Evolutionary conservation across 2,797 vertebrate species (phyloP), one percentile per base, ranked within the genome.

Genomic region (Sciaenops ocellatus): DNA sequence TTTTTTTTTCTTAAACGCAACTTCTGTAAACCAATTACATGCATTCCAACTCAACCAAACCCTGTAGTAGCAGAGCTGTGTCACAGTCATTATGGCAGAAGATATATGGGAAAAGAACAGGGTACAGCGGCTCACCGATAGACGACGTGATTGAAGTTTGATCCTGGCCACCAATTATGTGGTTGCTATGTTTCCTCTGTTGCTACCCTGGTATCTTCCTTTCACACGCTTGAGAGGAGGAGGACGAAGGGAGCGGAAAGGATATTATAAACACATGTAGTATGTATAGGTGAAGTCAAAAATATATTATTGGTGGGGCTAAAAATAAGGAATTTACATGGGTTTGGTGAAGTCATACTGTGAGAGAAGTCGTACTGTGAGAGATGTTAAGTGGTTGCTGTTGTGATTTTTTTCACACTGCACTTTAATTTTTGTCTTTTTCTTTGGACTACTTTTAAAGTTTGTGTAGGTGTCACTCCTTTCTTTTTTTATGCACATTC

Each of bases 161-260:
- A 87, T 92, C 70, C 84, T 62, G 85, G 85, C 78, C 63, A 82
- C 73, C 87, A 89, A 92, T 91, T 90, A 88, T 90, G 89, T 87
- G 89, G 88, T 90, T 84, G 87, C 84, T 85, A 90, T 89, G 89
- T 91, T 92, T 91, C 86, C 91, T 89, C 85, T 87, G 81, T 85
- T 85, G 87, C 84, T 88, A 85, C 82, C 74, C 77, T 73, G 81
- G 87, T 89, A 62, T 87, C 89, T 87, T 88, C 76, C 86, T 80
- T 91, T 90, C 88, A 86, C 81, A 87, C 78, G 73, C 79, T 73
- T 17, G 18, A 67, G 70, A 79, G 55, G 80, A 76, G 57, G 73
- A 82, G n/a, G 79, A 50, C 4, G 44, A 79, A 48, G 55, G 54
- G 38, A 69, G 78, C n/a, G 56, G 64, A 80, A 20, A 28, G 34